Conservation (phyloP, 2,113 vertebrate species). For the Indicator maculatus region DNA sequence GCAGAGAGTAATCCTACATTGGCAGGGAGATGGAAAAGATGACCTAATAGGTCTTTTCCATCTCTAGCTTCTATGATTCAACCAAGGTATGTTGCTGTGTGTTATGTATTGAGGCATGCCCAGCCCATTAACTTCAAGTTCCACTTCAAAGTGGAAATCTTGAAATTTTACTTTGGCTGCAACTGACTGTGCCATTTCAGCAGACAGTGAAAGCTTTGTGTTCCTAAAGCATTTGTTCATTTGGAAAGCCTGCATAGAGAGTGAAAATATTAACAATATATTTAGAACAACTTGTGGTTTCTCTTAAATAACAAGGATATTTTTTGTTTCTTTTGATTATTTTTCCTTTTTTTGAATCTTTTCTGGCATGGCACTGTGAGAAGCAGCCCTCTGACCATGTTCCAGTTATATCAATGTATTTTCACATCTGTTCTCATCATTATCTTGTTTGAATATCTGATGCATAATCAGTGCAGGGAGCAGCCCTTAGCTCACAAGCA, state of each 20-base stretch:
- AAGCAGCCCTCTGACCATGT: neutral
- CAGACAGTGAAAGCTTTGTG: conserved; percentile 43
- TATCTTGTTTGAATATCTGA: neutral
- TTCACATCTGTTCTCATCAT: neutral
- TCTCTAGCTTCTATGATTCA: conserved; percentile 67
- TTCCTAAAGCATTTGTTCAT: conserved; percentile 10
- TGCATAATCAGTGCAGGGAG: neutral
- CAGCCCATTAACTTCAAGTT: conserved; percentile 58
- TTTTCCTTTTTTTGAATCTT: neutral
- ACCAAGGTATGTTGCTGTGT: conserved; percentile 63
- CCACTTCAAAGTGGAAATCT: conserved; percentile 72
- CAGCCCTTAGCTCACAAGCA: neutral
- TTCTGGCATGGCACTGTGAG: neutral
- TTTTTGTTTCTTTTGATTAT: neutral
- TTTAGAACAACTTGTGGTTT: conserved; percentile 16
- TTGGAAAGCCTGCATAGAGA: neutral
- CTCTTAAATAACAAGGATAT: neutral
- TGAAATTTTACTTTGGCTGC: conserved; percentile 65
- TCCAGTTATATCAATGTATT: neutral
- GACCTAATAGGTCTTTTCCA: conserved; percentile 73
- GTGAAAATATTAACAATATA: conserved; percentile 18
- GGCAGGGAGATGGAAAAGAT: conserved; percentile 71
- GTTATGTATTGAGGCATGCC: conserved; percentile 58
- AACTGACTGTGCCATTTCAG: conserved; percentile 40
- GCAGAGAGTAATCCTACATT: conserved; percentile 54